phyloP scores from a whole-genome alignment of 2,797 vertebrate species.

The Falco peregrinus region DNA sequence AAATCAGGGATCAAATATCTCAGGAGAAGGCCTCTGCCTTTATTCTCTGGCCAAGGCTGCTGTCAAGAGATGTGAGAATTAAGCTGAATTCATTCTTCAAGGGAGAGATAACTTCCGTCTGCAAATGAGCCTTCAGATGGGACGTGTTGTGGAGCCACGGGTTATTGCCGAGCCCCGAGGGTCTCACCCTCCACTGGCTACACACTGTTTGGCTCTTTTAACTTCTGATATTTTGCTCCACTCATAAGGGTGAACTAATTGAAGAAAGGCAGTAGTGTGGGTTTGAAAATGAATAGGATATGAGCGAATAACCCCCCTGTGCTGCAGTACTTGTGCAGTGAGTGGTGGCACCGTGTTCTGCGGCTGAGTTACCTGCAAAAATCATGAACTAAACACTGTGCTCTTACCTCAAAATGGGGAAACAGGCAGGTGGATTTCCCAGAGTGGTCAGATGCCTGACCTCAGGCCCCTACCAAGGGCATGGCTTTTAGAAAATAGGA shows the following conservation, averaged over 20 bases:
- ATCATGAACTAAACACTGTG: neutral
- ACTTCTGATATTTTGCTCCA: neutral
- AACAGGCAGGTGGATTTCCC: neutral
- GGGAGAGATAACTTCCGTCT: conserved; percentile 10
- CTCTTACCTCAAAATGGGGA: neutral
- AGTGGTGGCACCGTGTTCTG: no score
- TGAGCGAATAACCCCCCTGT: neutral
- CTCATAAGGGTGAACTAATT: neutral
- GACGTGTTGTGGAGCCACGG: neutral
- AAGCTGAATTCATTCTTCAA: conserved; percentile 23
- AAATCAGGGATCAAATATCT: conserved; percentile 50
- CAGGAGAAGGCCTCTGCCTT: conserved; percentile 30
- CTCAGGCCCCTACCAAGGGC: neutral
- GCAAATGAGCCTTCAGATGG: neutral
- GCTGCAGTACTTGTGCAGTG: neutral
- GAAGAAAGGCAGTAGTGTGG: neutral
- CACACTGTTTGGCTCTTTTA: neutral
- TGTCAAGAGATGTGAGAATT: conserved; percentile 34
- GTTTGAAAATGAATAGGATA: neutral
- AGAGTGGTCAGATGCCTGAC: neutral
- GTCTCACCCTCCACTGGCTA: conserved; percentile 12
- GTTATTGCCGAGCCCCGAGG: neutral
- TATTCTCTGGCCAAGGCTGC: conserved; percentile 45
- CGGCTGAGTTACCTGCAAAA: neutral
- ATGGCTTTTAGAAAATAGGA: neutral